These are phyloP conservation scores for Oppia nitens DNA, from an alignment of 1,140 invertebrate genomes.

Conservation along the genomic window DNA sequence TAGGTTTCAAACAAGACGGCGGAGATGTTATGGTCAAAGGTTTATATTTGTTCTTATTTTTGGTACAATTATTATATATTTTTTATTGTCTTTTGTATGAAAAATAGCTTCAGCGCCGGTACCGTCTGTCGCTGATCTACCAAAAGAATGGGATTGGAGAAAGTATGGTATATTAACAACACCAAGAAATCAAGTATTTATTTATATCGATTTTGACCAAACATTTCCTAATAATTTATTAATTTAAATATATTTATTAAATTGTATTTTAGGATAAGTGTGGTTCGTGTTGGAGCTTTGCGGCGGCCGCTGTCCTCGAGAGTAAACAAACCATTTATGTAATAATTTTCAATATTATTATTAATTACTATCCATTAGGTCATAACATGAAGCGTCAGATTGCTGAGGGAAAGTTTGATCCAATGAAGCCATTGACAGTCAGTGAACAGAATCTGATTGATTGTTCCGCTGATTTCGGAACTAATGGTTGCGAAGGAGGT, in stretches of 20 bases:
- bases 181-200: neutral
- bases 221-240: too few species aligned
- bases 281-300: neutral
- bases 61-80: too few species aligned
- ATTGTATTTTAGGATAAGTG: neutral
- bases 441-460: conserved; percentile 23
- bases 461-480: conserved; percentile 15
- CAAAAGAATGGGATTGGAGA: neutral
- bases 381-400: neutral
- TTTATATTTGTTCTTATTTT: too few species aligned
- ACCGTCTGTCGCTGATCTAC: neutral
- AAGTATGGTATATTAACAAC: neutral
- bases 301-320: neutral
- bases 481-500: neutral
- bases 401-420: neutral
- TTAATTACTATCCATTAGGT: neutral
- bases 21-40: neutral
- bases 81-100: too few species aligned
- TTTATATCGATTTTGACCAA: too few species aligned
- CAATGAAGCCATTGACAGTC: conserved; percentile 16
- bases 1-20: neutral
- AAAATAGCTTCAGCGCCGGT: neutral
- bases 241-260: neutral
- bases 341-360: neutral
- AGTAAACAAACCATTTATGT: neutral